phyloP scores from a whole-genome alignment of 2,113 vertebrate genomes.

The Perca schrenkii region DNA sequence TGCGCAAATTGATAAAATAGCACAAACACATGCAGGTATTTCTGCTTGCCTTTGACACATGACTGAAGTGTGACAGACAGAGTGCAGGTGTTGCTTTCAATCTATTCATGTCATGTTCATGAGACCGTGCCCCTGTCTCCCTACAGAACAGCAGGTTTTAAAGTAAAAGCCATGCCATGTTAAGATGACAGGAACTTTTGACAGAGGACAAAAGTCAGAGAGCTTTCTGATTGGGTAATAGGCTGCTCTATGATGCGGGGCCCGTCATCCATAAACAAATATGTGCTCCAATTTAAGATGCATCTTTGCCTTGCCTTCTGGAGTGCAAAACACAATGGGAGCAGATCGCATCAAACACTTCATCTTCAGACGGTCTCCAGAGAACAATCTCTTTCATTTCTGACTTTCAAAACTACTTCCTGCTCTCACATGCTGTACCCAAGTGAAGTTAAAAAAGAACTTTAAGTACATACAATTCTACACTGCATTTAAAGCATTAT shows the following conservation, averaged over 20 bases:
- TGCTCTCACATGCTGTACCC: slow-evolving; percentile 33
- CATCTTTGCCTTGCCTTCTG: slow-evolving; percentile 58
- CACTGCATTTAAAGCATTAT: slow-evolving; percentile 10
- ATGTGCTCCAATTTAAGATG: slow-evolving; percentile 65
- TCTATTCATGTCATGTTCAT: slow-evolving; percentile 24
- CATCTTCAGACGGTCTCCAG: slow-evolving; percentile 63
- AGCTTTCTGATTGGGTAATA: slow-evolving; percentile 60
- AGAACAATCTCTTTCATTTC: slow-evolving; percentile 47
- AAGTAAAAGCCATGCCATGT: slow-evolving; percentile 16
- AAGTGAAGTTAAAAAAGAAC: slow-evolving; percentile 46
- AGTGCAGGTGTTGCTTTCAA: slow-evolving; percentile 39
- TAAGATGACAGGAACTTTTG: slow-evolving; percentile 49
- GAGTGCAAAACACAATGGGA: slow-evolving; percentile 53
- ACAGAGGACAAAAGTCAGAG: slow-evolving; percentile 10
- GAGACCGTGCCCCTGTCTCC: background rate
- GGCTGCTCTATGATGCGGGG: slow-evolving; percentile 40
- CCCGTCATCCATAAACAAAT: slow-evolving; percentile 77
- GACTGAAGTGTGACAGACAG: slow-evolving; percentile 12
- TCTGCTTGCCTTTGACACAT: background rate
- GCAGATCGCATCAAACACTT: slow-evolving; percentile 58
- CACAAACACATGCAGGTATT: background rate
- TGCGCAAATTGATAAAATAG: background rate
- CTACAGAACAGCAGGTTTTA: slow-evolving; percentile 31
- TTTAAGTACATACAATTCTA: slow-evolving; percentile 32
- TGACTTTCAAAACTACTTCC: slow-evolving; percentile 34